phyloP scores from a whole-genome alignment of 2,113 vertebrate genomes.

The Nycticorax nycticorax region DNA sequence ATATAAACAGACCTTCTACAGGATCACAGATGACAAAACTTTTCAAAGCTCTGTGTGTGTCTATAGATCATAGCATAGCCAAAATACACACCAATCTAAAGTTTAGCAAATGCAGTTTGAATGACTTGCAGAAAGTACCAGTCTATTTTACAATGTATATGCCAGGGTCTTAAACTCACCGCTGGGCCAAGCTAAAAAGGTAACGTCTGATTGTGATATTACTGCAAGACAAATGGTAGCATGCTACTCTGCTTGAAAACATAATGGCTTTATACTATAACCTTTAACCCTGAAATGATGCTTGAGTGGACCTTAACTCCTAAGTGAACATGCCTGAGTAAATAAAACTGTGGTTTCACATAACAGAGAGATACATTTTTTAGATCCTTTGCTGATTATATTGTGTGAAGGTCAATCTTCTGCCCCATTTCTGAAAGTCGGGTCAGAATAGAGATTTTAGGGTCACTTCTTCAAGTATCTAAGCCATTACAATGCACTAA shows the following conservation, averaged over 20 bases:
- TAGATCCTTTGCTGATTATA: constrained; percentile 80
- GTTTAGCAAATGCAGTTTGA: constrained; percentile 2
- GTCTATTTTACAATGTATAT: background rate
- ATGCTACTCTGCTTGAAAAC: constrained; percentile 63
- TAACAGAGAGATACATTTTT: constrained; percentile 83
- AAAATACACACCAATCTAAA: background rate
- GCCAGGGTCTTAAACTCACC: constrained; percentile 16
- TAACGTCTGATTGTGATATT: constrained; percentile 61
- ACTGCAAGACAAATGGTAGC: constrained; percentile 58
- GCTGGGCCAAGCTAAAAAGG: constrained; percentile 53
- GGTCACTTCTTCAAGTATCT: constrained; percentile 76
- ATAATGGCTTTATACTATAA: constrained; percentile 68
- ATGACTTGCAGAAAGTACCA: background rate
- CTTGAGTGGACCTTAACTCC: constrained; percentile 72
- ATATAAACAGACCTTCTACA: background rate
- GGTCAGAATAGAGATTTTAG: constrained; percentile 77
- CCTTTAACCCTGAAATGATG: constrained; percentile 72
- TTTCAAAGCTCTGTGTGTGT: background rate
- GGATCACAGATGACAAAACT: background rate
- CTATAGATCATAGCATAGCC: background rate
- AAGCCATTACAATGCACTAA: constrained; percentile 76
- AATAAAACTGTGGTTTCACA: constrained; percentile 75
- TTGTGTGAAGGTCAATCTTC: constrained; percentile 70
- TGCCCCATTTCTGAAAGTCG: constrained; percentile 68
- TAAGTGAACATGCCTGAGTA: constrained; percentile 74